Evolutionary conservation across 2,888 invertebrate species (phyloP), one percentile per base, ranked within the genome.

Genomic region (Latrodectus hesperus): DNA sequence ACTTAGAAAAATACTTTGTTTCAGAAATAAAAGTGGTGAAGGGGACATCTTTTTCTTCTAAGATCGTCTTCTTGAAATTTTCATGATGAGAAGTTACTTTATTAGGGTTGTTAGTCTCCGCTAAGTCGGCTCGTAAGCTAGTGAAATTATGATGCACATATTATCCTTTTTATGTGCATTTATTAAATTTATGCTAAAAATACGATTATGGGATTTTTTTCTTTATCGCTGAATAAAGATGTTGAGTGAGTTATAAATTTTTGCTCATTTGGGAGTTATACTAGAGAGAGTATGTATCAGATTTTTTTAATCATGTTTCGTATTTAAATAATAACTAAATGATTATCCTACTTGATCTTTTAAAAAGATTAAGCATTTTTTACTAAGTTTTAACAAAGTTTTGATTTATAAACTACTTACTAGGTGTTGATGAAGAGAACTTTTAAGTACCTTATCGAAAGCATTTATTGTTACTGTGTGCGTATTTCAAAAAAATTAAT

Each of bases 161-260:
- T 78, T 70, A 82, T 26, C 38, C 65, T 75, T 81, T 82, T 75
- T 75, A 74, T 67, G 68, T 16, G 75, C 26, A 75, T 74, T 82
- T 82, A 82, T 82, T 82, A 82, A 82, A 82, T 75, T 82, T 82
- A 82, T 82, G 74, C 68, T 75, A 75, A 70, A 70, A 67, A 75
- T 75, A 60, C 73, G 81, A 55, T 55, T 4, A 60, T 60, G 38
- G 49, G 71, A 14, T n/a, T 11, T 16, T 71, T 71, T n/a, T 71
- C 51, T 71, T 71, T 71, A 49, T 51, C 9, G 71, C 51, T 38
- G 51, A n/a, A 51, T 38, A 49, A n/a, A 16, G 49, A 12, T 14
- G 71, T 51, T 38, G 71, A n/a, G n/a, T 16, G 16, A n/a, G 14
- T 11, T 10, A 49, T n/a, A 51, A 11, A 51, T 71, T 71, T 68